Evolutionary conservation across 2,888 invertebrate genomes (phyloP).

Genomic region (Athalia circularis): DNA sequence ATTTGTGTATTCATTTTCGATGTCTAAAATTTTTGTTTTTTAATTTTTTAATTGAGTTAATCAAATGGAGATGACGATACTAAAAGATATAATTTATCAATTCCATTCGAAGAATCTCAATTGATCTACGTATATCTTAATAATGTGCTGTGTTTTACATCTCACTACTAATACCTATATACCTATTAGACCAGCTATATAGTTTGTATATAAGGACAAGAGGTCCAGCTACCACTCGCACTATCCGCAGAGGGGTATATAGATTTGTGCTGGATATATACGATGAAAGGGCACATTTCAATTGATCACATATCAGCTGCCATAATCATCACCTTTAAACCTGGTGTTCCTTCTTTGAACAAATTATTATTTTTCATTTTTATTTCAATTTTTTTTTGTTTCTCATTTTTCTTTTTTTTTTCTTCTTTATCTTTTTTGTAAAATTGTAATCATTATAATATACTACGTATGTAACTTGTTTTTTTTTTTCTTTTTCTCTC

Average conservation of each 20-base stretch:
- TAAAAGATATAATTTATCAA: neutral
- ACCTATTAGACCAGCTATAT: neutral
- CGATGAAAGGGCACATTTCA: slow-evolving; percentile 71
- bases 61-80: neutral
- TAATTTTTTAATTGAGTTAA: neutral
- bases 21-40: neutral
- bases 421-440: slow-evolving; percentile 17
- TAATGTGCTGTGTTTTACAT: neutral
- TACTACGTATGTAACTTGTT: slow-evolving; percentile 39
- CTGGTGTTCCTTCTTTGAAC: slow-evolving; percentile 18
- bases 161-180: slow-evolving; percentile 11
- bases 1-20: slow-evolving; percentile 6
- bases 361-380: slow-evolving; percentile 40
- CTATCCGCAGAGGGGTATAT: slow-evolving; percentile 53
- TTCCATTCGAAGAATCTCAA: slow-evolving; percentile 11
- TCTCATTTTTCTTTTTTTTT: too few relatives aligned
- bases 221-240: neutral
- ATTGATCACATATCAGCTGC: slow-evolving; percentile 71
- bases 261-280: slow-evolving; percentile 68
- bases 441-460: too few relatives aligned
- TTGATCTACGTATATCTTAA: neutral
- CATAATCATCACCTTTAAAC: slow-evolving; percentile 62
- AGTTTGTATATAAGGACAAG: neutral
- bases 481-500: too few relatives aligned
- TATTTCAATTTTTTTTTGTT: neutral